phyloP scores from a whole-genome alignment of 2,888 invertebrate species.

The Capitulum mitella region DNA sequence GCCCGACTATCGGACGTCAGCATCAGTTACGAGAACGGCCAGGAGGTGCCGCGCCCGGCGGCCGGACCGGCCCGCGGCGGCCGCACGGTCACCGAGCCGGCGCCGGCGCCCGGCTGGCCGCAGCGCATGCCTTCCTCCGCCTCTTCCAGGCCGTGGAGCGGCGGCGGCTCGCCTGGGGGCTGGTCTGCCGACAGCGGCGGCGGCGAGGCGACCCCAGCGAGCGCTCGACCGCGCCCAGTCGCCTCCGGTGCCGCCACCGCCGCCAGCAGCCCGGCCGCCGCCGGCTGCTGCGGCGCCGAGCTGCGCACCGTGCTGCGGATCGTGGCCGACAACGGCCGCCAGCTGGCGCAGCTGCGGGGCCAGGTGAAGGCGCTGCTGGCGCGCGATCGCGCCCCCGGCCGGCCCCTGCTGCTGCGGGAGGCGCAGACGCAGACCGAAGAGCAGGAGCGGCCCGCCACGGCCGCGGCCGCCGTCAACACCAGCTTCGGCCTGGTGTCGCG shows the following conservation, averaged over 20 bases:
- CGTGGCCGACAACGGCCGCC: slow-evolving; percentile 8
- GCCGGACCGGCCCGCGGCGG: not conserved
- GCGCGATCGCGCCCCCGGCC: not conserved
- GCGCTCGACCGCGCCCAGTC: too few relatives aligned
- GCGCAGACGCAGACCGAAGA: not conserved
- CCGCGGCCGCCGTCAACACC: not conserved
- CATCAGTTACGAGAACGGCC: not conserved
- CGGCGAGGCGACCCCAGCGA: too few relatives aligned
- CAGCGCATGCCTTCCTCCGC: too few relatives aligned
- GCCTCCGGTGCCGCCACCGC: not conserved
- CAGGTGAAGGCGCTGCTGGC: not conserved
- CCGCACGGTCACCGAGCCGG: not conserved
- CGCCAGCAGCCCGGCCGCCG: too few relatives aligned
- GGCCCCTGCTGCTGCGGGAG: not conserved
- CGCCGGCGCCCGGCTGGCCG: not conserved
- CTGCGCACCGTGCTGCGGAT: slow-evolving; percentile 15
- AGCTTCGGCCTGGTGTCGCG: not conserved
- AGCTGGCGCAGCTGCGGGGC: slow-evolving; percentile 6
- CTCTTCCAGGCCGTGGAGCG: not conserved
- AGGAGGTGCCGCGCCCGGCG: not conserved
- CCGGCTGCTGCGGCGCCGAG: not conserved
- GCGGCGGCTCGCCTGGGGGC: not conserved
- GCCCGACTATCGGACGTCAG: not conserved
- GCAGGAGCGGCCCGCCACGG: not conserved
- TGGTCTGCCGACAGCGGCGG: not conserved